These are phyloP conservation scores for Sarcophaga caerulescens DNA, from an alignment of 2,888 invertebrate genomes.

Conservation along the genomic window DNA sequence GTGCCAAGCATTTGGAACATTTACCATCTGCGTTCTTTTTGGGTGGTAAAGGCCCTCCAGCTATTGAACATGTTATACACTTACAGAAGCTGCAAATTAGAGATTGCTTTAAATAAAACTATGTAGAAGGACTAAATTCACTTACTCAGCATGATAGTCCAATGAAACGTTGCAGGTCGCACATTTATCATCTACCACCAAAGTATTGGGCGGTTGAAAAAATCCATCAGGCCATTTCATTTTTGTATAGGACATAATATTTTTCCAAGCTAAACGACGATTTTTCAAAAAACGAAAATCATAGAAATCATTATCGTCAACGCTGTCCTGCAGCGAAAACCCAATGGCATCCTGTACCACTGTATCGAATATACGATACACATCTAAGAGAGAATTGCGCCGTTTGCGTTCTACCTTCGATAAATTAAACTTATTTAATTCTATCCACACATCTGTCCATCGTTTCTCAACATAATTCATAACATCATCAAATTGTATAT, in stretches of 20 bases:
- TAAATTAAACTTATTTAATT: conserved; percentile 79
- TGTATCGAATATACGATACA: conserved; percentile 79
- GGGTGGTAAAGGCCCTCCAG: conserved; percentile 77
- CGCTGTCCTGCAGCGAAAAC: conserved; percentile 76
- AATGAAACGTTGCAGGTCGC: conserved; percentile 77
- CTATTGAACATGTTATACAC: conserved; percentile 80
- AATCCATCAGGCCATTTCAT: conserved; percentile 78
- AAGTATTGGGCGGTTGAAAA: conserved; percentile 77
- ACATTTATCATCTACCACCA: conserved; percentile 78
- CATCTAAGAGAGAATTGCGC: conserved; percentile 76
- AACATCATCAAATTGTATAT: conserved; percentile 84
- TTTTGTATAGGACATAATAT: conserved; percentile 78
- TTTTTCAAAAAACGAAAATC: conserved; percentile 79
- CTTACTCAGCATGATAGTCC: conserved; percentile 79
- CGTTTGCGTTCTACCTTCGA: conserved; percentile 78
- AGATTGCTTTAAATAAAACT: background rate
- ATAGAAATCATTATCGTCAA: conserved; percentile 78
- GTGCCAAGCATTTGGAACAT: conserved; percentile 78
- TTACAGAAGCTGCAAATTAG: conserved; percentile 76
- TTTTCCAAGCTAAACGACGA: conserved; percentile 80
- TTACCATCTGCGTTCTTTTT: conserved; percentile 72
- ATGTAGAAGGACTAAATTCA: conserved; percentile 22
- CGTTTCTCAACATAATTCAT: conserved; percentile 83
- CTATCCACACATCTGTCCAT: conserved; percentile 82
- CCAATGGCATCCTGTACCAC: conserved; percentile 78